These are phyloP conservation scores for Athetis lepigone DNA, from an alignment of 2,888 invertebrate genomes.

Conservation along the genomic window DNA sequence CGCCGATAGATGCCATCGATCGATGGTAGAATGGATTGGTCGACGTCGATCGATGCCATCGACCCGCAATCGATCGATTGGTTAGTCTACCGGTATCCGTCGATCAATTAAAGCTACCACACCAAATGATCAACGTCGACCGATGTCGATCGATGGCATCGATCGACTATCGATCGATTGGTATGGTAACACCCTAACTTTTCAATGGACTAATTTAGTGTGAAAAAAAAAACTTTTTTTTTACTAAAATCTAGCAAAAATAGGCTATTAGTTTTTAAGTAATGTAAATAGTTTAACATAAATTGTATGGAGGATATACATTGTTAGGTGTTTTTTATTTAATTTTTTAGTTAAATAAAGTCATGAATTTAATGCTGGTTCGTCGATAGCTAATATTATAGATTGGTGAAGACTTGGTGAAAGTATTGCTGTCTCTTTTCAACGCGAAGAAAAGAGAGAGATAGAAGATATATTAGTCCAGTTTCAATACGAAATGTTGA, in stretches of 20 bases:
- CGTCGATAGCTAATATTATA: slow-evolving; percentile 7
- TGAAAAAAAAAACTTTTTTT: slow-evolving; percentile 16
- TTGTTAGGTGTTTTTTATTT: slow-evolving; percentile 43
- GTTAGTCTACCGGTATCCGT: no score
- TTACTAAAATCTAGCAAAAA: slow-evolving; percentile 36
- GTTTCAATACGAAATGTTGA: no score
- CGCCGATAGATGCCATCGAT: no score
- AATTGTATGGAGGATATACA: slow-evolving; percentile 43
- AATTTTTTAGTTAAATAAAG: slow-evolving; percentile 38
- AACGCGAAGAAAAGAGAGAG: neutral
- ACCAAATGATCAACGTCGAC: no score
- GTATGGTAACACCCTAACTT: no score
- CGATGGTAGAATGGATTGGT: no score
- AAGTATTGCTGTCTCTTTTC: slow-evolving; percentile 3
- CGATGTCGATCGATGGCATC: no score
- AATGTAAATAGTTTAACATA: slow-evolving; percentile 61
- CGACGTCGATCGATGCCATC: no score
- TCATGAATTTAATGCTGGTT: slow-evolving; percentile 9
- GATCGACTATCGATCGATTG: no score
- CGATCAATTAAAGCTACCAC: no score
- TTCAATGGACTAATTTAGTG: no score
- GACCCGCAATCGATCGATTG: no score
- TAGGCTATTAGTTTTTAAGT: slow-evolving; percentile 65
- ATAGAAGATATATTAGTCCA: neutral
- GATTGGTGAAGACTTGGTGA: neutral